Base-by-base conservation (phyloP, 2,888 invertebrate species). In the Dynastes tityus region DNA sequence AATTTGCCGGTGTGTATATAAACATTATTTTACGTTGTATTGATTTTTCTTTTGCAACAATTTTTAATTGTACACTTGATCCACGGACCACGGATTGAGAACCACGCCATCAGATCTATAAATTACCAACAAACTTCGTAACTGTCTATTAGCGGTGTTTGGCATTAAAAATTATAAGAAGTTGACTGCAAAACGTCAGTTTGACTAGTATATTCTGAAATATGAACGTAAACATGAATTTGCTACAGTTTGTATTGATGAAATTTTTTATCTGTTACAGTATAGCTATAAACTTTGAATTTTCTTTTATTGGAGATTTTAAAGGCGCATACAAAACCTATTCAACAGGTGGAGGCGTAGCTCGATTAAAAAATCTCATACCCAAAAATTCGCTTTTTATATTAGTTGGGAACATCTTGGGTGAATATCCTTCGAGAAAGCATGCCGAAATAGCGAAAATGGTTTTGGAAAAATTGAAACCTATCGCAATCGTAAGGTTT, bases 291-390 rank as follows among this genome's bases (percentile, higher is more conserved):
- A 16, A 45, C 1, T 11, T 67, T 9, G 9, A 49, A 22, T 49
- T 67, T 22, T 6, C 27, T 8, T 58, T 73, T 58, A 58, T 58
- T 40, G 73, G 73, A 40, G 73, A 73, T 73, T 73, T 40, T 61
- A n/a, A n/a, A 37, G 58, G 73, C 11, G 55, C 51, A n/a, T 73
- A 73, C 16, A 58, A 55, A 16, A 9, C 32, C 6, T 40, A 55
- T 11, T n/a, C 37, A 2, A 40, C 40, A 22, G 73, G 37, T 40
- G 73, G 73, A 40, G 73, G 73, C 6, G 37, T 73, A 37, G 58
- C 58, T 22, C 55, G 73, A 22, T 8, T 73, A 9, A 58, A 73
- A 8, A 37, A n/a, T 3, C 37, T 40, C 6, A 27, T 73, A 37
- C 27, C 51, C 16, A 13, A 73, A 9, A 22, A 16, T 27, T 2